Percentiles rank a stretch among this genome's conserved stretches.
phyloP scores from a whole-genome alignment of 2,797 vertebrate genomes.

The Pelobates cultripes region DNA sequence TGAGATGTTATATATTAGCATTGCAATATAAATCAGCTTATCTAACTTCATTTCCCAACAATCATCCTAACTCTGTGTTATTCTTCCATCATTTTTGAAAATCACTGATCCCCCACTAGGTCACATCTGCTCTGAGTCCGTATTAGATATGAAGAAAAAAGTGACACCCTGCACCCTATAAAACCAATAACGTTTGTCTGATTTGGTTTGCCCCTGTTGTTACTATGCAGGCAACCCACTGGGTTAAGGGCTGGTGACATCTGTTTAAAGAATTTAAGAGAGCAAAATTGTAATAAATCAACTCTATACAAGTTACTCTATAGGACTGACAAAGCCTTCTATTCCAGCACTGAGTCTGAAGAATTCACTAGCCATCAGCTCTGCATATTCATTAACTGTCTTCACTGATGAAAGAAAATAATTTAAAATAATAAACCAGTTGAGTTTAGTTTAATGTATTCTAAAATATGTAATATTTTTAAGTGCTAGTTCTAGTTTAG shows the following conservation, averaged over 20 bases:
- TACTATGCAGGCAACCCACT: conserved; percentile 62
- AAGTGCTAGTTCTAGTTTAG: too few relatives aligned
- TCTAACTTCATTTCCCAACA: not conserved
- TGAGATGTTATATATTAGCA: too few relatives aligned
- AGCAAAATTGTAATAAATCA: conserved; percentile 60
- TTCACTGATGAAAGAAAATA: too few relatives aligned
- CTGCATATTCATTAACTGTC: not conserved
- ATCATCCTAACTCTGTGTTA: conserved; percentile 45
- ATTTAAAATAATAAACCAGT: too few relatives aligned
- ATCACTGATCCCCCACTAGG: conserved; percentile 64
- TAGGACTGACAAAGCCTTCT: not conserved
- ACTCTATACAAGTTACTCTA: conserved; percentile 35
- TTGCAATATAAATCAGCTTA: too few relatives aligned
- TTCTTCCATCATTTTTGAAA: conserved; percentile 54
- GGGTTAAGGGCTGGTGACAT: conserved; percentile 70
- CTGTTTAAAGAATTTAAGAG: conserved; percentile 63
- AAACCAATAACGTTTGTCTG: conserved; percentile 78
- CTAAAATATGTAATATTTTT: too few relatives aligned
- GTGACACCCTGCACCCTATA: conserved; percentile 67
- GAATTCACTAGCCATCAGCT: not conserved
- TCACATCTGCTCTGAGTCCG: conserved; percentile 81
- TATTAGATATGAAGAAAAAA: conserved; percentile 70
- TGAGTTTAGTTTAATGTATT: too few relatives aligned
- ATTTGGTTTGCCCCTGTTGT: conserved; percentile 68
- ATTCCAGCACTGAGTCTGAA: not conserved